Evolutionary conservation across 2,797 vertebrate genomes (phyloP), one percentile per base, ranked within the genome.

Genomic region (Picus viridis): DNA sequence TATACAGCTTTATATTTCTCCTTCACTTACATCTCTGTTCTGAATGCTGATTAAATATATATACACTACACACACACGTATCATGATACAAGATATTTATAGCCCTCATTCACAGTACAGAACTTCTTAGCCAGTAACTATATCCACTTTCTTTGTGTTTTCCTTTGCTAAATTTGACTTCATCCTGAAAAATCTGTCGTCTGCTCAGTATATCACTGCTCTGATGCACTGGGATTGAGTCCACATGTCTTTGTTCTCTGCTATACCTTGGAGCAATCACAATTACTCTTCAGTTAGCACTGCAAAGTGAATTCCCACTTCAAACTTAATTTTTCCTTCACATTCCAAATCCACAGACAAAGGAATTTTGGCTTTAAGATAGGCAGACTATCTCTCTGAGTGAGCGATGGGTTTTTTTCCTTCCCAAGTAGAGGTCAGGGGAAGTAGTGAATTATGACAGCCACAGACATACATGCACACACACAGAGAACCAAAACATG

Each of bases 391-490:
- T 92, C 74, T 86, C 78, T 77, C 36, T 27, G 68, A 65, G 6
- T 30, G 78, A 91, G n/a, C 57, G 45, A 53, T 56, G 16, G 16
- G 41, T 72, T 71, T 88, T 86, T 90, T 93, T 93, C 29, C 64
- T 86, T 65, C 49, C 73, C 79, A 86, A 83, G 51, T 47, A 47
- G 57, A 89, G 79, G 70, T 92, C 90, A 92, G 36, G 49, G 63
- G 81, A 94, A 95, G 80, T 76, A 93, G 86, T 88, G 84, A 93
- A 93, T 92, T 94, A 92, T 61, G 76, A 53, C 69, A 94, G 56
- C 89, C 34, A 57, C 32, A 69, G 23, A 81, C 36, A 85, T 15
- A 67, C 53, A 56, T 56, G 16, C 2, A 16, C 16, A 79, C 24
- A 63, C 11, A 90, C 3, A 78, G 10, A 78, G 10, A 86, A 73